These are phyloP conservation scores for Genyomyrus donnyi DNA, from an alignment of 2,113 vertebrate genomes.

Conservation along the genomic window DNA sequence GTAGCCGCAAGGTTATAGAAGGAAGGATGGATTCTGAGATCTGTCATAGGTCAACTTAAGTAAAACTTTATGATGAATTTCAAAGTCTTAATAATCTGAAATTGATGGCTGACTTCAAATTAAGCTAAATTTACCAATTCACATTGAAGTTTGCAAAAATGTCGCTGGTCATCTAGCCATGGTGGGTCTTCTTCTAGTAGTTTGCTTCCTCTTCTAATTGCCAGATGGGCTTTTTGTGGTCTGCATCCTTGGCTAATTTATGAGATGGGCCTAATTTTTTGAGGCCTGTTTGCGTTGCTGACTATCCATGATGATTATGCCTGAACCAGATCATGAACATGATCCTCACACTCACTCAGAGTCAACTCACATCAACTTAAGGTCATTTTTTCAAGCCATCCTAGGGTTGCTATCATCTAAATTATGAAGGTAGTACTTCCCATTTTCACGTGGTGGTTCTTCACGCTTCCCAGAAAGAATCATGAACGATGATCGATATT, in stretches of 20 bases:
- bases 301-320: background rate
- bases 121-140: background rate
- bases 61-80: background rate
- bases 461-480: background rate
- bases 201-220: background rate
- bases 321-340: background rate
- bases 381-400: background rate
- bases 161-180: background rate
- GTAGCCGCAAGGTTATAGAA: background rate
- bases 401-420: background rate
- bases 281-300: background rate
- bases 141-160: background rate
- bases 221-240: background rate
- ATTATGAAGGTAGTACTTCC: background rate
- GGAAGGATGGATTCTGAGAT: background rate
- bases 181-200: background rate
- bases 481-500: background rate
- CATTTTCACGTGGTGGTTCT: background rate
- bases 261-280: background rate
- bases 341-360: background rate
- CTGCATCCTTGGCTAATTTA: background rate
- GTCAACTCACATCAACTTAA: background rate
- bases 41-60: background rate
- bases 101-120: background rate
- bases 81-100: background rate